Conservation (phyloP, 1,140 invertebrate species). For the Pogonomyrmex californicus region DNA sequence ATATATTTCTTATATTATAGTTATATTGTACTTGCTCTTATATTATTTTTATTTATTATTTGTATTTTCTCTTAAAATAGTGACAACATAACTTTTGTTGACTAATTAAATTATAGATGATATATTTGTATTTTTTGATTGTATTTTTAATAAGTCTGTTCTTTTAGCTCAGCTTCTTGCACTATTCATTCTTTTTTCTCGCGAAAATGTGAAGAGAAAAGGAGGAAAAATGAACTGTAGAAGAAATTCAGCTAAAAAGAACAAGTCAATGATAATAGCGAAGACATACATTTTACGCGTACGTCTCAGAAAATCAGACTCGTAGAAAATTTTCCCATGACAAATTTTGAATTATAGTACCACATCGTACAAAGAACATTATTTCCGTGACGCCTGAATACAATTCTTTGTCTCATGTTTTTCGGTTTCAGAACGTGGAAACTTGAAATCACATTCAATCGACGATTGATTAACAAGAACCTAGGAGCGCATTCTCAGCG, state of each 20-base stretch:
- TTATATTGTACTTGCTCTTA: too few relatives aligned
- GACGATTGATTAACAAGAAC: not conserved
- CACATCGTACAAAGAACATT: not conserved
- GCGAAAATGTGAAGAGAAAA: too few relatives aligned
- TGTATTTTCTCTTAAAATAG: not conserved
- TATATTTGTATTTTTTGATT: not conserved
- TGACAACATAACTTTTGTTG: not conserved
- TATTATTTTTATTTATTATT: not conserved
- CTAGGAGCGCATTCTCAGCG: not conserved
- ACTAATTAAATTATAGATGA: not conserved
- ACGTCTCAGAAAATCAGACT: not conserved
- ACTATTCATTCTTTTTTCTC: too few relatives aligned
- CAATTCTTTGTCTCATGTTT: not conserved
- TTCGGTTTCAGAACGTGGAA: not conserved
- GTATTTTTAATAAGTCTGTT: not conserved
- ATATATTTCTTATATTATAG: not conserved
- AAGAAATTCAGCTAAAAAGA: too few relatives aligned
- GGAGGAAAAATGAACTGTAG: too few relatives aligned
- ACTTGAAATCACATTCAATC: constrained; percentile 3
- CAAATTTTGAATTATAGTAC: constrained; percentile 4
- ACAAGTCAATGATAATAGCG: not conserved
- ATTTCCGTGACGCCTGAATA: not conserved
- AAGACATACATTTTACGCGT: not conserved
- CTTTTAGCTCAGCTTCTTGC: too few relatives aligned
- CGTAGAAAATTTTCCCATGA: not conserved